phyloP scores from a whole-genome alignment of 2,113 vertebrate species.

The Megalops atlanticus region DNA sequence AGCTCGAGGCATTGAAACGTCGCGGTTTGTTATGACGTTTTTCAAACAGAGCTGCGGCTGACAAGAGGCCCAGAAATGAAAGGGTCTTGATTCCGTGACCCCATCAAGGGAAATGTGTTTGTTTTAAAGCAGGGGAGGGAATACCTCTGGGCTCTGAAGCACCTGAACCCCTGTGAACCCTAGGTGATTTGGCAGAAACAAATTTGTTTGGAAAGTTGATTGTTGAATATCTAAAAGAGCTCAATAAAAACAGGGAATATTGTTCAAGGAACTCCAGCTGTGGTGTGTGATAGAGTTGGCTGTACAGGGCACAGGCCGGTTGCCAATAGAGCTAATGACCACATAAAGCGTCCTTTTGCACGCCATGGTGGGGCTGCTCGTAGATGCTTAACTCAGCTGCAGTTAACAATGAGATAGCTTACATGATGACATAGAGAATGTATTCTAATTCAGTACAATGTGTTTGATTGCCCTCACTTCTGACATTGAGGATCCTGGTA shows the following conservation, averaged over 20 bases:
- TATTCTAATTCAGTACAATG: background rate
- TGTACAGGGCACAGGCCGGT: background rate
- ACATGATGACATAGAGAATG: background rate
- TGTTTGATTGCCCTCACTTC: no score
- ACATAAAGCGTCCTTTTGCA: background rate
- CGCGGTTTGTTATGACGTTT: slow-evolving; percentile 24
- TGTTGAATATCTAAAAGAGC: slow-evolving; percentile 16
- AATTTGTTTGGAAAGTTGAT: background rate
- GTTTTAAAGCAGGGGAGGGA: background rate
- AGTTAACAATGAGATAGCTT: background rate
- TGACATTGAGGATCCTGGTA: no score
- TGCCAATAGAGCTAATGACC: background rate
- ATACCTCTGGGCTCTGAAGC: background rate
- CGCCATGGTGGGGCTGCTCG: background rate
- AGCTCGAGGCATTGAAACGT: slow-evolving; percentile 18
- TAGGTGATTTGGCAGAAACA: background rate
- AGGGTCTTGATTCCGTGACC: slow-evolving; percentile 1
- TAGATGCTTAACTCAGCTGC: background rate
- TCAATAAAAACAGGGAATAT: background rate
- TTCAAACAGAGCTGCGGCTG: slow-evolving; percentile 8
- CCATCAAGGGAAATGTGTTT: slow-evolving; percentile 9
- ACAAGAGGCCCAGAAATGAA: background rate
- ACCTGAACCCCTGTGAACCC: slow-evolving; percentile 19
- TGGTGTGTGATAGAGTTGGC: background rate
- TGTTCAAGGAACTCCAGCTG: background rate